Evolutionary conservation across 35 echinoderm and acorn worm genomes (phyloP), one percentile per base, ranked within the genome.

Genomic region (Anneissia japonica): DNA sequence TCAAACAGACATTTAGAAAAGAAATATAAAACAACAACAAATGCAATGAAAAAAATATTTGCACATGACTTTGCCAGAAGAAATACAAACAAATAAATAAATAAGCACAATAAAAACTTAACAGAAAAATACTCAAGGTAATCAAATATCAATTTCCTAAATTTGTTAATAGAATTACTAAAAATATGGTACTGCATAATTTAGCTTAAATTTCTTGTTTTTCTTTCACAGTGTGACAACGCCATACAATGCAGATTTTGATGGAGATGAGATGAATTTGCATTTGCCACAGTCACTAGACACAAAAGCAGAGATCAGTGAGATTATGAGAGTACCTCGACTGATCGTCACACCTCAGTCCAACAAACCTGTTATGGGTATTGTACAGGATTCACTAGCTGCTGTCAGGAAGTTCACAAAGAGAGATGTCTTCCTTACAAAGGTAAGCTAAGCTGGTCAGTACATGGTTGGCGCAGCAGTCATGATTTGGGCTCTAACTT

Each of bases 191-290:
- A n/a, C n/a, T n/a, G n/a, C n/a, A n/a, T n/a, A n/a, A n/a, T n/a
- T n/a, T n/a, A n/a, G n/a, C n/a, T n/a, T n/a, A n/a, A n/a, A n/a
- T n/a, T n/a, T n/a, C n/a, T n/a, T n/a, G n/a, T n/a, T 82, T 74
- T 35, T 19, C 28, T 77, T 3, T 64, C 13, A 40, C 55, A 93
- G 96, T 89, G 96, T 99, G 75, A 99, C 96, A 14, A 91, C 96
- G 16, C 96, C 96, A 0, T 99, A 99, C 92, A 99, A 99, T 81
- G 96, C 96, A 34, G 96, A 99, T 73, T 99, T 99, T 92, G 96
- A 99, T 72, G 96, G 96, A 14, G 96, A 99, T 77, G 96, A 99
- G 74, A 99, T 99, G 96, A 99, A 99, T 76, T 92, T 97, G 37
- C 95, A 97, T 38, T 91, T 97, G 6, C 96, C 96, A 14, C 92